Conservation (phyloP, 2,888 invertebrate genomes). For the Apamea epomidion region DNA sequence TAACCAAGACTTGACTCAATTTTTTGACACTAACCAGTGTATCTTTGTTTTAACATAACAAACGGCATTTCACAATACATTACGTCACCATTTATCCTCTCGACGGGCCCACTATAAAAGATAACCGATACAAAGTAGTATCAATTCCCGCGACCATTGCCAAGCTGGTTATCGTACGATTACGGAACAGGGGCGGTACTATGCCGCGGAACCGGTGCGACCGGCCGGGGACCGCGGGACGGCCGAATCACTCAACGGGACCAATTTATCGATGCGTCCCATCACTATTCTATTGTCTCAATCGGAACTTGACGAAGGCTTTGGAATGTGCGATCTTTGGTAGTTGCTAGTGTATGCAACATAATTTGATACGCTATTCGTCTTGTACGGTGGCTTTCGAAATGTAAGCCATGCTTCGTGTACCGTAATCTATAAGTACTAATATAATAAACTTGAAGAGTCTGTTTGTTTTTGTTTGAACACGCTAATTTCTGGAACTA, state of each 20-base stretch:
- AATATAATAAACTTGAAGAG: no score
- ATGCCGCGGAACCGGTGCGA: constrained; percentile 69
- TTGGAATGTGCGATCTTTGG: constrained; percentile 56
- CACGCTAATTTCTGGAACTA: no score
- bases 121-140: constrained; percentile 47
- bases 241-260: constrained; percentile 80
- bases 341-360: constrained; percentile 4
- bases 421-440: neutral
- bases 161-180: constrained; percentile 62
- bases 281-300: constrained; percentile 83
- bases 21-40: neutral
- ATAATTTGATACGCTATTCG: neutral
- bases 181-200: constrained; percentile 61
- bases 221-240: constrained; percentile 63
- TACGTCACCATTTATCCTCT: constrained; percentile 32
- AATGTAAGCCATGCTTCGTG: neutral
- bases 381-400: neutral
- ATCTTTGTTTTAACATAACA: constrained; percentile 12
- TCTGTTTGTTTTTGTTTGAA: neutral
- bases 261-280: constrained; percentile 79
- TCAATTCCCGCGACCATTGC: constrained; percentile 52
- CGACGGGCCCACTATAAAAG: constrained; percentile 31
- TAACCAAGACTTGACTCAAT: neutral
- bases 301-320: constrained; percentile 54
- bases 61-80: constrained; percentile 22